Evolutionary conservation across 2,797 vertebrate species (phyloP), one percentile per base, ranked within the genome.

Genomic region (Erpetoichthys calabaricus): DNA sequence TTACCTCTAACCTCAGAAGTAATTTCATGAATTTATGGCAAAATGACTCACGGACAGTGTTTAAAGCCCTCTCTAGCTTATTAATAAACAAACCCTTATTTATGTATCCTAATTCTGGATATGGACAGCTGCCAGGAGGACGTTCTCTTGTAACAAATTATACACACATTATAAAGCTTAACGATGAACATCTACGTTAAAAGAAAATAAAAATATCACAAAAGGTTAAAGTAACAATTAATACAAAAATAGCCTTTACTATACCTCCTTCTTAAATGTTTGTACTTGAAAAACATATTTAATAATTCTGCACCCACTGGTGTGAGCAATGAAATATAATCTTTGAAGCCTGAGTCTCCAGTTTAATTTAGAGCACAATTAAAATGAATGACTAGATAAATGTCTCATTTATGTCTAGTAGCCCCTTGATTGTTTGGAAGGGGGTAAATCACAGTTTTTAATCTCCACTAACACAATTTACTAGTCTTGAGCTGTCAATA

Each of bases 331-430:
- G 25, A 25, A 25, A 54, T 54, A 42, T 42, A 7, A 42, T 3
- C 44, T 54, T 49, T 54, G 10, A 8, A 42, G 53, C 5, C 10
- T 7, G 10, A 41, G 41, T 9, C 43, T 49, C 45, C 45, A 60
- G 6, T 47, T 59, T 49, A 59, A 60, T 55, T 55, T 56, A 8
- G 9, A 56, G 56, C 41, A 46, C 3, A 47, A 60, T 5, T 49
- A 49, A 55, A 58, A 47, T 55, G 6, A 60, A 55, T 59, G 46
- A 42, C 52, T 55, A 42, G 46, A 47, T 52, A 53, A 46, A 44
- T 44, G 8, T 53, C 50, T 54, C 51, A 53, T 43, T 41, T 53
- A 49, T 55, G n/a, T 42, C 56, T 42, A 41, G 45, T 42, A 61
- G 10, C 25, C 41, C 46, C 10, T 47, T 47, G 45, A 57, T 49